Base-by-base conservation (phyloP, 2,888 invertebrate species). In the Drosophila koepferae region DNA sequence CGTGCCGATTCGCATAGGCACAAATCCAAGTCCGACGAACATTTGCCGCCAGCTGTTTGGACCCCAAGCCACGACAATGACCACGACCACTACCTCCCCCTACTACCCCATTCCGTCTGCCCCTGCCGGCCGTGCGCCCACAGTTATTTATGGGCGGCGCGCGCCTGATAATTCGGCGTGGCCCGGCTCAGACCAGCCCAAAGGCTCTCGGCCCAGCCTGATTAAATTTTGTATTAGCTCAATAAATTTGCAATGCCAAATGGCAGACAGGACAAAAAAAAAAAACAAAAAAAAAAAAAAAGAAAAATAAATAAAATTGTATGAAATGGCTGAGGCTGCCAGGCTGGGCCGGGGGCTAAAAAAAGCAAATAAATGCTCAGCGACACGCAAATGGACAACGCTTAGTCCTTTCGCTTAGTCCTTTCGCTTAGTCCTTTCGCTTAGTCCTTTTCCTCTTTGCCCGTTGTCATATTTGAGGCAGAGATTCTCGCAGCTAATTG, bases 221-320 rank as follows among this genome's bases (percentile, higher is more conserved):
- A 86, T 86, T 86, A 89, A 86, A 89, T 86, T 89, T 80, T 84
- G 85, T 89, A 86, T 86, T 89, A 89, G 85, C 88, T 77, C 89
- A 86, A 86, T 86, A 86, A 86, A 86, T 86, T 86, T 80, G 73
- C 81, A 81, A 69, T 56, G 75, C 63, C 79, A 78, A 81, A 69
- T 48, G 67, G 58, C 66, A 73, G 54, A 40, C 63, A 55, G 75
- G 7, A 18, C 53, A 40, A 14, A 8, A 34, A 34, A 8, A 49
- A 14, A 55, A 64, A 58, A 48, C 2, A 7, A 49, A 14, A 55
- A 64, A 61, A 48, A 3, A 20, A 20, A 2, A 44, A 54, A 46
- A 51, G 31, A 10, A 14, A 18, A 14, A 14, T 12, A 12, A 12
- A 36, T 12, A 38, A 12, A 38, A 28, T 28, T 4, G 28, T 1